Conservation (phyloP, 64 coral and sea anemone species). For the Stylophora pistillata region DNA sequence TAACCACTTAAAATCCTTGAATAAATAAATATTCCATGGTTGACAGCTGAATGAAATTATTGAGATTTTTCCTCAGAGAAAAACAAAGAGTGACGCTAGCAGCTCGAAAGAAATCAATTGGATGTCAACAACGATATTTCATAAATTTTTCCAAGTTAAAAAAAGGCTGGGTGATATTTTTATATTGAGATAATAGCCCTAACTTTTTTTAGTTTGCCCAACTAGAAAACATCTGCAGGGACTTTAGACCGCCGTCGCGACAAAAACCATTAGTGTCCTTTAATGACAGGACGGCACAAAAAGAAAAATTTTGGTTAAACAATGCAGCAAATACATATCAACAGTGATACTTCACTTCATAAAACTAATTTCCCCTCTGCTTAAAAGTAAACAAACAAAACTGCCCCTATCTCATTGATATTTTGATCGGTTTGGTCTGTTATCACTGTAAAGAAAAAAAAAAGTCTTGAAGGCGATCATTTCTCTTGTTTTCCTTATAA, state of each 20-base stretch:
- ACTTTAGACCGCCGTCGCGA: not conserved
- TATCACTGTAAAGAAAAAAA: too few species aligned
- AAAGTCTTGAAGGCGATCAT: not conserved
- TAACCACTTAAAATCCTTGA: slow-evolving; percentile 30
- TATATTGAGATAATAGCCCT: not conserved
- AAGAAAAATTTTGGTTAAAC: not conserved
- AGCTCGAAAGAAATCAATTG: not conserved
- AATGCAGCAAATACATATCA: not conserved
- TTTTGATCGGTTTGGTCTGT: too few species aligned
- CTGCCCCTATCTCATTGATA: not conserved
- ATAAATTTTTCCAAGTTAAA: too few species aligned
- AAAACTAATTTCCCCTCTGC: slow-evolving; percentile 4
- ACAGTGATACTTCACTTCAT: not conserved
- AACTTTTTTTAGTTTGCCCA: not conserved
- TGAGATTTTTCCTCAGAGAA: not conserved
- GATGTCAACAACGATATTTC: too few species aligned
- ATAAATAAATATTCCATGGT: slow-evolving; percentile 17
- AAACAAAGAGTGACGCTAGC: not conserved
- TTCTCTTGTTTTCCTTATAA: not conserved
- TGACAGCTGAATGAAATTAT: slow-evolving; percentile 15
- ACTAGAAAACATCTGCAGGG: not conserved
- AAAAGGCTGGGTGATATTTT: not conserved
- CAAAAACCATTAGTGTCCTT: not conserved
- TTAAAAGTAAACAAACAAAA: slow-evolving; percentile 11
- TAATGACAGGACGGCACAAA: not conserved